Conservation (phyloP, 2,113 vertebrate species). For the Fregetta grallaria region DNA sequence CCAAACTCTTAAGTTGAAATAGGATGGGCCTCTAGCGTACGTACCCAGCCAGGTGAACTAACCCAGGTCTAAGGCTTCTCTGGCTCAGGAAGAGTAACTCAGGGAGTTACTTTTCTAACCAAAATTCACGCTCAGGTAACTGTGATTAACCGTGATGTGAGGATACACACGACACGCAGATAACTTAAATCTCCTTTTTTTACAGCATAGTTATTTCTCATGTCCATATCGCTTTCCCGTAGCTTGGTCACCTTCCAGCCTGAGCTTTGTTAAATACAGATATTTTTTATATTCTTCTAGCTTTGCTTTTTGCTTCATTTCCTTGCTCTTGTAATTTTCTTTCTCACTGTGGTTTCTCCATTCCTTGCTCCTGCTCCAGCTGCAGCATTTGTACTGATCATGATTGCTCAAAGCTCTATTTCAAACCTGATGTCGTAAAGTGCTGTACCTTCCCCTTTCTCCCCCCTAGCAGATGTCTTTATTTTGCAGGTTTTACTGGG, state of each 20-base stretch:
- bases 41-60: neutral
- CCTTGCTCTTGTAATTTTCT: neutral
- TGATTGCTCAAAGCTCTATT: neutral
- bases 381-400: neutral
- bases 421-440: neutral
- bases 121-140: neutral
- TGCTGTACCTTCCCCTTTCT: neutral
- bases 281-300: neutral
- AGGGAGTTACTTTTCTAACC: neutral
- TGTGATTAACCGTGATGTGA: neutral
- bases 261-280: neutral
- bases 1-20: neutral
- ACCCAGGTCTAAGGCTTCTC: neutral
- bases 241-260: neutral
- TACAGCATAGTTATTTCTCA: neutral
- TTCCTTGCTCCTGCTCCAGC: neutral
- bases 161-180: neutral
- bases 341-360: neutral
- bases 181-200: neutral
- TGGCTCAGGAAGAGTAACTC: neutral
- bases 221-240: fast-evolving
- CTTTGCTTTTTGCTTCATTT: neutral
- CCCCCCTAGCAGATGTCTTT: neutral
- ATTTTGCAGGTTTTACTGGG: neutral
- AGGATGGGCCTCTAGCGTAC: no score